Percentiles rank a stretch among this genome's conserved stretches.
Evolutionary conservation across 1,140 invertebrate genomes (phyloP).

Genomic region (Zaprionus lachaisei): DNA sequence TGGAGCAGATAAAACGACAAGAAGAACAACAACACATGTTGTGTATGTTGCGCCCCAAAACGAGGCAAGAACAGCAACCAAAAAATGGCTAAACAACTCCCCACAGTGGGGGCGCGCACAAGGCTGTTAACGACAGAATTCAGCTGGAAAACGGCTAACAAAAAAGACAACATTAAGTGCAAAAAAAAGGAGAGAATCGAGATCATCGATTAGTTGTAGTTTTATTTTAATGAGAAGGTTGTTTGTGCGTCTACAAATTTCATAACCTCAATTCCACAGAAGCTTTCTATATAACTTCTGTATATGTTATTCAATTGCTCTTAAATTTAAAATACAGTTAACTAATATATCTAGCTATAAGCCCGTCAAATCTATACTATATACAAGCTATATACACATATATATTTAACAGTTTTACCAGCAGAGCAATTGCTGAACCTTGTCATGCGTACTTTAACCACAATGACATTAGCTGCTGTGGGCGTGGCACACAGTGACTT

Average conservation of each 20-base stretch:
- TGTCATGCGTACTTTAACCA: not conserved
- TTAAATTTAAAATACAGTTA: not conserved
- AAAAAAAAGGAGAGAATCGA: not conserved
- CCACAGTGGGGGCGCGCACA: not conserved
- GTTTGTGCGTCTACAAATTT: no score
- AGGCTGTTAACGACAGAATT: conserved; percentile 2
- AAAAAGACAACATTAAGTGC: not conserved
- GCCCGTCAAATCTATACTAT: not conserved
- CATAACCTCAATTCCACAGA: no score
- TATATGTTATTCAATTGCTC: not conserved
- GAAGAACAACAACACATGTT: conserved; percentile 22
- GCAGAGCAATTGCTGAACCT: not conserved
- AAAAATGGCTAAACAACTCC: not conserved
- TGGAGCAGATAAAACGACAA: conserved; percentile 17
- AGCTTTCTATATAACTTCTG: not conserved
- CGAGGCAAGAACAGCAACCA: not conserved
- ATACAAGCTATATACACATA: not conserved
- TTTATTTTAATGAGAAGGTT: not conserved
- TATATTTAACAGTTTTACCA: not conserved
- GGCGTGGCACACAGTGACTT: not conserved
- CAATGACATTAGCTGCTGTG: conserved; percentile 13
- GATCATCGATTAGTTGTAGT: not conserved
- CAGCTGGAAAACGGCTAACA: not conserved
- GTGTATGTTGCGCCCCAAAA: conserved; percentile 25
- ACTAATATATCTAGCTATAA: not conserved